A percentile compares a stretch with the other conserved stretches of the same genome.
These are phyloP conservation scores for Diabrotica balteata DNA, from an alignment of 2,888 invertebrate genomes.

Conservation along the genomic window DNA sequence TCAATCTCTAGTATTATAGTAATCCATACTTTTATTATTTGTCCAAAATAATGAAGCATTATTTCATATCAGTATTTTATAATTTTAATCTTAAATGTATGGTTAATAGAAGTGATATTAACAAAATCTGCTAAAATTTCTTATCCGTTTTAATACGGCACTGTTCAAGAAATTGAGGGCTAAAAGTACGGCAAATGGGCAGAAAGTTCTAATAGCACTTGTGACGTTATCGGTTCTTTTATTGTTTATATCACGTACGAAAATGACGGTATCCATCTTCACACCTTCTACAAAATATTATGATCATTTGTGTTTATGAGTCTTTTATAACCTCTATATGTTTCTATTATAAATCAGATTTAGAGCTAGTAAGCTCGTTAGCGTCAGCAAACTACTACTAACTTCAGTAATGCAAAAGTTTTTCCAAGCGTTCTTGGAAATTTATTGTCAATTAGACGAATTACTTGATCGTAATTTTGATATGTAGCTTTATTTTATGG, in stretches of 20 bases:
- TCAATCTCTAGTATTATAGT: too few species aligned
- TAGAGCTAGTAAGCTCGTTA: too few species aligned
- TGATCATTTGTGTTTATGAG: not conserved
- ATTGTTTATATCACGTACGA: slow-evolving; percentile 11
- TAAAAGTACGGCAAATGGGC: not conserved
- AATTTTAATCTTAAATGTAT: not conserved
- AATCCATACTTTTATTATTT: too few species aligned
- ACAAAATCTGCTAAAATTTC: not conserved
- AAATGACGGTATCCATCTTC: slow-evolving; percentile 9
- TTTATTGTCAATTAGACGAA: too few species aligned
- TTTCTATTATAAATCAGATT: not conserved
- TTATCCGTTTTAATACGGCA: not conserved
- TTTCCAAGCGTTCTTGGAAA: too few species aligned
- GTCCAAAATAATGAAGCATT: too few species aligned
- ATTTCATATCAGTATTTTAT: not conserved
- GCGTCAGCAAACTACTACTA: too few species aligned
- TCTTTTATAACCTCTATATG: not conserved
- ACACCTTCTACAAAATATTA: not conserved
- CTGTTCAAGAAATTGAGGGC: slow-evolving; percentile 3
- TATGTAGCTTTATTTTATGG: too few species aligned
- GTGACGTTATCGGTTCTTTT: slow-evolving; percentile 19
- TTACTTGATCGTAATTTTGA: too few species aligned
- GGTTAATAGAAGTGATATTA: not conserved
- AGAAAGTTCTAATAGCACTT: slow-evolving; percentile 18
- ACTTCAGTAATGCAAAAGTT: too few species aligned